Base-by-base conservation (phyloP, 2,888 invertebrate genomes). In the Caenorhabditis angaria region DNA sequence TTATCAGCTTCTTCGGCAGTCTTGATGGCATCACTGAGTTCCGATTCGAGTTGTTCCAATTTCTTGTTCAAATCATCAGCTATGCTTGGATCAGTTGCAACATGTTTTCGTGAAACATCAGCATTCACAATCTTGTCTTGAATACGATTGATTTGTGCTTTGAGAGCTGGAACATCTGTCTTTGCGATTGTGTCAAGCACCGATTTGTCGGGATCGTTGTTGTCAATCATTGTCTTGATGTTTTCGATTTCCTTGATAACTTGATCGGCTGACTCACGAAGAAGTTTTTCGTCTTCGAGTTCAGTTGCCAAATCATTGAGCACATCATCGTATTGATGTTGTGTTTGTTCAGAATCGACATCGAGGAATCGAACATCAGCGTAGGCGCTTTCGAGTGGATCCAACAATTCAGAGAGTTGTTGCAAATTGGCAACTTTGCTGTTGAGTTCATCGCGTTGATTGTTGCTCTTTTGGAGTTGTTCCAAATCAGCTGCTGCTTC, bases 311-410 rank as follows among this genome's bases (percentile, higher is more conserved):
- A 8, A 55, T 55, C 32, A 22, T 55, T 20, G 28, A 55, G 55
- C 4, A 55, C 29, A 29, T 29, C 55, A 32, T 55, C 55, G 29
- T 55, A 55, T 28, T 55, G 55, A n/a, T 55, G 6, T 29, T 29
- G 55, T 20, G 32, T 55, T 29, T 29, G 29, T 29, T 55, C 55
- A 29, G 29, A 14, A n/a, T 55, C 55, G 20, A 55, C 55, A 29
- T 55, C 55, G 8, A 29, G 22, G 72, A 82, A 83, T 50, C 82
- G 78, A 41, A 82, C 80, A 50, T 81, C 81, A 20, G 78, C 71
- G 61, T 82, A 76, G 12, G 78, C 78, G 54, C 65, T 78, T 47
- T 75, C 82, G 32, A 80, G 70, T 41, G 82, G 82, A 57, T 81
- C 64, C 12, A 81, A 65, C 51, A 69, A 58, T 54, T 80, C 76